A percentile compares a stretch with the other conserved stretches of the same genome.
Evolutionary conservation across 53 echinoderm and acorn worm genomes (phyloP).

Genomic region (Arbacia lixula): DNA sequence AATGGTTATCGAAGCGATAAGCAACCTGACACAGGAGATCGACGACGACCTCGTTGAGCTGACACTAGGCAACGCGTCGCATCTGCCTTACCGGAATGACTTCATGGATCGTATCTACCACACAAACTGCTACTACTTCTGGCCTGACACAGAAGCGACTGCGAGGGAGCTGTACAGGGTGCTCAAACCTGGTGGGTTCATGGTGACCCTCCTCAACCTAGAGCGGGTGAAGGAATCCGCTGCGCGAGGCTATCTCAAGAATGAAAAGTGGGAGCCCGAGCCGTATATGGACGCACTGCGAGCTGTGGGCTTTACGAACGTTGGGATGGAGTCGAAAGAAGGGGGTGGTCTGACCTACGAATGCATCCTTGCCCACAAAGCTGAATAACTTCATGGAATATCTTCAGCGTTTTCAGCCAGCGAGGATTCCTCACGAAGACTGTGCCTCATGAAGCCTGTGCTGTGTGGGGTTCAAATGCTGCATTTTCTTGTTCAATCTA

Average conservation of each 20-base stretch:
- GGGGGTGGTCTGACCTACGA: conserved; percentile 2
- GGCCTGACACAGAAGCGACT: conserved; percentile 71
- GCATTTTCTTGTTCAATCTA: no score
- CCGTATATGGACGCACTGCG: conserved; percentile 77
- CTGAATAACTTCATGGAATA: no score
- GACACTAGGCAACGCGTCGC: conserved; percentile 65
- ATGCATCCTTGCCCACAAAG: neutral
- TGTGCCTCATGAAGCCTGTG: no score
- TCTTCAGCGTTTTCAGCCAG: no score
- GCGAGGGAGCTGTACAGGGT: conserved; percentile 70
- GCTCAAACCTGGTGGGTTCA: conserved; percentile 75
- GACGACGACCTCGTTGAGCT: conserved; percentile 64
- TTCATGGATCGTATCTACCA: conserved; percentile 86
- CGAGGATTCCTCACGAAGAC: no score
- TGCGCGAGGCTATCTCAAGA: conserved; percentile 45
- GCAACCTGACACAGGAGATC: conserved; percentile 63
- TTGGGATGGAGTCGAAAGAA: conserved; percentile 49
- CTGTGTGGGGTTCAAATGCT: no score
- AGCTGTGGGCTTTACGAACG: conserved; percentile 57
- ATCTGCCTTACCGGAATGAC: conserved; percentile 74
- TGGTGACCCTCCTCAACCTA: conserved; percentile 70
- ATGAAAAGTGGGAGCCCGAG: conserved; percentile 60
- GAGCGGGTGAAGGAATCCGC: conserved; percentile 16
- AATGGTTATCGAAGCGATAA: conserved; percentile 72
- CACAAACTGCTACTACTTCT: conserved; percentile 96